Conservation (phyloP, 2,797 vertebrate genomes). For the Thalassophryne amazonica region DNA sequence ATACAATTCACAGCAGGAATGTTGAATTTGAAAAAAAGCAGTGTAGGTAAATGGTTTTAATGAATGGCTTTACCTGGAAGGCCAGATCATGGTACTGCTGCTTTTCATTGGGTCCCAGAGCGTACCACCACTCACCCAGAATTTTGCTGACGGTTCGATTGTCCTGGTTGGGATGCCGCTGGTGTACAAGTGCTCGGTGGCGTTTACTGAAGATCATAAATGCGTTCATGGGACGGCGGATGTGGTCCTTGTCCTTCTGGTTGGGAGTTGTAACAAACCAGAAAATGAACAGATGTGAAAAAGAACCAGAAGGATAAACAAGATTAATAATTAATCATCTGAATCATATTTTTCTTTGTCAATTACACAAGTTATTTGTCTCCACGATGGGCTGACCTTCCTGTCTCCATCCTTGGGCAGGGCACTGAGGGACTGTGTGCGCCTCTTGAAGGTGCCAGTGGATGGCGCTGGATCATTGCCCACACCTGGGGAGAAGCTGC, state of each 20-base stretch:
- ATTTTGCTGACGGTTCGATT: slow-evolving; percentile 95
- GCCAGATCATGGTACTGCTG: slow-evolving; percentile 94
- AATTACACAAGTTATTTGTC: neutral
- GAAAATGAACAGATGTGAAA: too few species aligned
- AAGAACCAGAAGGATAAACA: too few species aligned
- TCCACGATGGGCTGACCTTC: slow-evolving; percentile 67
- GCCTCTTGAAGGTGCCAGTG: slow-evolving; percentile 82
- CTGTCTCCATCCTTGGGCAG: slow-evolving; percentile 89
- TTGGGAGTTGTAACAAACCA: too few species aligned
- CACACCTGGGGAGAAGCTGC: slow-evolving; percentile 86
- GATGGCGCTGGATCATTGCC: slow-evolving; percentile 82
- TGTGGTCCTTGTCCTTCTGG: slow-evolving; percentile 92
- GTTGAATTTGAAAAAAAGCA: neutral
- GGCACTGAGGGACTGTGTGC: slow-evolving; percentile 90
- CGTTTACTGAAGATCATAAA: slow-evolving; percentile 97
- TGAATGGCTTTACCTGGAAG: slow-evolving; percentile 80
- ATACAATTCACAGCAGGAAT: neutral
- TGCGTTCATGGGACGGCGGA: slow-evolving; percentile 92
- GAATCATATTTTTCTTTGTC: neutral
- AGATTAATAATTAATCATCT: too few species aligned
- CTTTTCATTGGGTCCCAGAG: slow-evolving; percentile 89
- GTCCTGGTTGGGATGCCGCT: slow-evolving; percentile 93
- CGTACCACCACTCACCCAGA: slow-evolving; percentile 95
- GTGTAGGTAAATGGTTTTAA: neutral
- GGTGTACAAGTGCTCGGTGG: slow-evolving; percentile 90